Base-by-base conservation (phyloP, 2,888 invertebrate genomes). In the Coronaproctus castanopsis region DNA sequence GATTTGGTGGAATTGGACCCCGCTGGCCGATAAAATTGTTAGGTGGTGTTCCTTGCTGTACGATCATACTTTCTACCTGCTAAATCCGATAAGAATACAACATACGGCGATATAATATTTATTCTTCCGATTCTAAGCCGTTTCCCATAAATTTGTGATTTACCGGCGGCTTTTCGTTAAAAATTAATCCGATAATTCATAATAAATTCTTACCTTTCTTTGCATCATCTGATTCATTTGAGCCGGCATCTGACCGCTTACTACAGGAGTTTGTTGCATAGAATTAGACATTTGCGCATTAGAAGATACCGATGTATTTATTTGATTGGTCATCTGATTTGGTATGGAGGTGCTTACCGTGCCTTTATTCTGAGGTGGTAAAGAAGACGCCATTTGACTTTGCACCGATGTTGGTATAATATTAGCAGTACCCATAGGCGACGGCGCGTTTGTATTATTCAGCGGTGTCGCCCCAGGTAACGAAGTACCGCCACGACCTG, bases 1-100 rank as follows among this genome's bases (percentile, higher is more conserved):
- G 85, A 64, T 77, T 79, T 2, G 86, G 85, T 36, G 36, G 36
- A 36, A 36, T 36, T 36, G 36, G 36, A 36, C 36, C 36, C 14
- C 36, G 36, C 36, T 36, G 36, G 14, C 36, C 36, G 14, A 36
- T 52, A 52, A 52, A 52, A 52, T 52, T 20, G n/a, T 52, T 52
- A 5, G 21, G 5, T 5, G 21, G 52, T 48, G n/a, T 48, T 20
- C 19, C 21, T n/a, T 21, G 19, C 18, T 48, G n/a, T 36, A 14
- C 8, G 14, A 36, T 36, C 14, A 36, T 36, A 36, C 14, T 36
- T 36, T 36, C 36, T 8, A 14, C 10, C 49, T 48, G 10, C 10
- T 14, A 48, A 14, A 48, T 52, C n/a, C 8, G n/a, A 52, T 10
- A 52, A n/a, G n/a, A n/a, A n/a, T n/a, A n/a, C n/a, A n/a, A n/a